phyloP scores from a whole-genome alignment of 2,888 invertebrate species.

The Nesidiocoris tenuis region DNA sequence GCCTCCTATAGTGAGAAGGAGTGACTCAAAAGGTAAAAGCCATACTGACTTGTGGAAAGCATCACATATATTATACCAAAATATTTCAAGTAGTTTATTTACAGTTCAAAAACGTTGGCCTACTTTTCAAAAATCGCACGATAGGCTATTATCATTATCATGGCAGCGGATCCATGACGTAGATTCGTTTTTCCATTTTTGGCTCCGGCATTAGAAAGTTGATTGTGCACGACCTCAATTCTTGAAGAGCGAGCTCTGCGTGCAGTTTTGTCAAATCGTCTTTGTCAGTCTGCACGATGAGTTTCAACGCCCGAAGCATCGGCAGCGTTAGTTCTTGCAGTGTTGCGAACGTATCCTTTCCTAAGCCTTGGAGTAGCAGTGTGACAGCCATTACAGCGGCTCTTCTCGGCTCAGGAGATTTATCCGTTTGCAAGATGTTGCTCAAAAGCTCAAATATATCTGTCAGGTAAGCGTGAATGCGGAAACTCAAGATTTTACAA shows the following conservation, averaged over 20 bases:
- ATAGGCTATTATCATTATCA: constrained; percentile 1
- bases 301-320: constrained; percentile 70
- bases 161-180: constrained; percentile 53
- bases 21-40: no score
- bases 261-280: constrained; percentile 74
- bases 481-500: constrained; percentile 57
- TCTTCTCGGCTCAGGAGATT: constrained; percentile 70
- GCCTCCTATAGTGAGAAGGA: no score
- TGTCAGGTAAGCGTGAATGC: constrained; percentile 59
- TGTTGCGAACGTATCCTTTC: constrained; percentile 60
- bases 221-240: constrained; percentile 54
- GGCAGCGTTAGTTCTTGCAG: constrained; percentile 66
- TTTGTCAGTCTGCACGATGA: constrained; percentile 62
- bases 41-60: no score
- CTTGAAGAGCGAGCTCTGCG: constrained; percentile 73
- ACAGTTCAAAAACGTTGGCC: no score
- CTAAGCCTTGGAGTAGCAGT: constrained; percentile 72
- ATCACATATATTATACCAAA: no score
- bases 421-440: constrained; percentile 67
- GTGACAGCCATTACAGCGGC: constrained; percentile 77
- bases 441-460: constrained; percentile 59
- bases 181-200: constrained; percentile 62
- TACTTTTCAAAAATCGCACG: no score
- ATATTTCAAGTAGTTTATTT: no score
- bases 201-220: constrained; percentile 55